Base-by-base conservation (phyloP, 2,113 vertebrate genomes). In the Pedionomus torquatus region DNA sequence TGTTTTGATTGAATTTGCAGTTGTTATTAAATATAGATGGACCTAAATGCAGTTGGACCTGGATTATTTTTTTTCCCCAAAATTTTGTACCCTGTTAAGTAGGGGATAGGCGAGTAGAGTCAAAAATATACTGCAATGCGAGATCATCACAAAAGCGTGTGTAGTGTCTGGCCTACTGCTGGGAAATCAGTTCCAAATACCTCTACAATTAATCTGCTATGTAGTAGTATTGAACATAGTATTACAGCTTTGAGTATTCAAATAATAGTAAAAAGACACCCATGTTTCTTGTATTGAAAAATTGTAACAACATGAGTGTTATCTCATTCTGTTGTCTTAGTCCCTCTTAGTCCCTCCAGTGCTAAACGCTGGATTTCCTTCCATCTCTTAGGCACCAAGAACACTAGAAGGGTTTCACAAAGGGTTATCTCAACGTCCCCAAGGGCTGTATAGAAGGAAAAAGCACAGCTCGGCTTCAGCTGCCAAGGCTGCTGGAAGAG, bases 1-100 rank as follows among this genome's bases (percentile, higher is more conserved):
- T 87, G 23, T 83, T 87, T 84, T 89, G 64, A 44, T 58, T 76
- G 48, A 84, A 48, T 78, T 71, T 90, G 51, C 63, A 65, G 26
- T 90, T 91, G 66, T 87, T 90, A 89, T 91, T 92, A 93, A 96
- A 93, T 57, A 66, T 3, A 82, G 20, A 30, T 57, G 52, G 86
- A 52, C 64, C 19, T 63, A 72, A 80, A 57, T 68, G 44, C 33
- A 52, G 11, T 44, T 83, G 65, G 39, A 63, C 33, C 31, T 69
- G 43, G 7, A 66, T 35, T 60, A 18, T 52, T n/a, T 31, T 49
- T 54, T 37, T 39, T 37, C 10, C 19, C 46, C 7, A 46, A 7
- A n/a, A 39, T 83, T 87, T 87, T 15, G 64, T 93, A 61, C 55
- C 37, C 33, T 92, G 43, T 37, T 57, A 82, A 66, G 16, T 43